A percentile compares a stretch with the other conserved stretches of the same genome.
phyloP scores from a whole-genome alignment of 2,888 invertebrate species.

The Epinotia ramella region DNA sequence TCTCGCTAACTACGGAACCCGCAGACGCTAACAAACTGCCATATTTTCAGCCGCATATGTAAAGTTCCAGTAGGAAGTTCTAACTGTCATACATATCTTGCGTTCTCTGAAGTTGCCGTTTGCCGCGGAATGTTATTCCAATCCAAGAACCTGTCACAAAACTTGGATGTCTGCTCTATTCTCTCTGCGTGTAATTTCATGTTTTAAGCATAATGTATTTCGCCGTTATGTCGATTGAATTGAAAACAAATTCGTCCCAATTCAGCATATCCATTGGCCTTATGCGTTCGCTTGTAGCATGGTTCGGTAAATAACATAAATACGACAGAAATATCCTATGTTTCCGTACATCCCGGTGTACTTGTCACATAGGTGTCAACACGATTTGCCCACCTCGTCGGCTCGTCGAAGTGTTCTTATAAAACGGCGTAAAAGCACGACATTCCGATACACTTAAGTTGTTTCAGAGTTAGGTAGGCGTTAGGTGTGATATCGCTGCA shows the following conservation, averaged over 20 bases:
- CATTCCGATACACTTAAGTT: not conserved
- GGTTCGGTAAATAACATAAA: conserved; percentile 27
- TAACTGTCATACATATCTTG: not conserved
- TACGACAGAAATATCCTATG: conserved; percentile 23
- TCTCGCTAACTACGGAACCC: conserved; percentile 65
- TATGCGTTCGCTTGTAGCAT: conserved; percentile 8
- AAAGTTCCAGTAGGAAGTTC: conserved; percentile 11
- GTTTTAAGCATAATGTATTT: not conserved
- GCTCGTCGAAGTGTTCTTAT: not conserved
- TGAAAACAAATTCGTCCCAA: not conserved
- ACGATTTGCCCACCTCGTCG: conserved; percentile 41
- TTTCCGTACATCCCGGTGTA: conserved; percentile 33
- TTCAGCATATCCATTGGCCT: conserved; percentile 13
- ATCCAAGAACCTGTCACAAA: conserved; percentile 8
- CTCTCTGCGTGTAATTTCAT: not conserved
- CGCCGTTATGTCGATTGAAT: not conserved
- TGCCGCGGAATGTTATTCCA: not conserved
- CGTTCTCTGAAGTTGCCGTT: not conserved
- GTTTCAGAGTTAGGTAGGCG: not conserved
- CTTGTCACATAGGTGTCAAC: conserved; percentile 43
- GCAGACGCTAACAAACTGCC: conserved; percentile 38
- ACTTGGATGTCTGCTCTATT: not conserved
- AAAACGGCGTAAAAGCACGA: conserved; percentile 2
- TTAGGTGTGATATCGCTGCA: conserved; percentile 32
- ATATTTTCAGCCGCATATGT: conserved; percentile 61